Base-by-base conservation (phyloP, 2,797 vertebrate genomes). In the Meda fulgida region DNA sequence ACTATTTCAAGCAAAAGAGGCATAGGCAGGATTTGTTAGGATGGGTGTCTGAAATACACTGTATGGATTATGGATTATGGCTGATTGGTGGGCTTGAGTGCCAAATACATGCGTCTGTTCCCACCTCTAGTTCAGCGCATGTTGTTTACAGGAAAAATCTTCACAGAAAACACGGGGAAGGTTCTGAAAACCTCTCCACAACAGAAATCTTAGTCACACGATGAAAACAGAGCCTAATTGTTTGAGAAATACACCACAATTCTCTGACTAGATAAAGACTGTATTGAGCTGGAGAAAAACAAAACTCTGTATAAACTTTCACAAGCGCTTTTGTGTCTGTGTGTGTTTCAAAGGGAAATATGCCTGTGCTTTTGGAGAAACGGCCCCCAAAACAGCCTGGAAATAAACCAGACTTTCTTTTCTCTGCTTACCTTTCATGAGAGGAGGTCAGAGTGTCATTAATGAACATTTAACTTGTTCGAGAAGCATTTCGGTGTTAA, bases 201-300 rank as follows among this genome's bases (percentile, higher is more conserved):
- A 46, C 11, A 43, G 40, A 65, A 83, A 40, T 36, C 40, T 16
- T 23, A 58, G 76, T 18, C 21, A 16, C 26, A 71, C 8, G 18
- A 84, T 31, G 16, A 69, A 78, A 70, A 84, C 76, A 84, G 23
- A 48, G 66, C 51, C 3, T 14, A 21, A 79, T 46, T 79, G 65
- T 84, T 36, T 79, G 38, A 63, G 26, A 26, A 31, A 78, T 23
- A 77, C 63, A 77, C 2, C 11, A 58, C 34, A 16, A 58, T 18
- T n/a, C 63, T 43, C 63, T 69, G 63, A 67, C 48, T n/a, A 78
- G 48, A 84, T 78, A 78, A 77, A 84, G 82, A 55, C 4, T 9
- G 19, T 34, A 78, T 84, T 70, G 31, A 48, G 60, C 60, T 53
- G n/a, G 26, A n/a, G 55, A 51, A 34, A 26, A 63, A 34, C n/a